Conservation (phyloP, 1,140 invertebrate genomes). For the Aphaenogaster rudis region DNA sequence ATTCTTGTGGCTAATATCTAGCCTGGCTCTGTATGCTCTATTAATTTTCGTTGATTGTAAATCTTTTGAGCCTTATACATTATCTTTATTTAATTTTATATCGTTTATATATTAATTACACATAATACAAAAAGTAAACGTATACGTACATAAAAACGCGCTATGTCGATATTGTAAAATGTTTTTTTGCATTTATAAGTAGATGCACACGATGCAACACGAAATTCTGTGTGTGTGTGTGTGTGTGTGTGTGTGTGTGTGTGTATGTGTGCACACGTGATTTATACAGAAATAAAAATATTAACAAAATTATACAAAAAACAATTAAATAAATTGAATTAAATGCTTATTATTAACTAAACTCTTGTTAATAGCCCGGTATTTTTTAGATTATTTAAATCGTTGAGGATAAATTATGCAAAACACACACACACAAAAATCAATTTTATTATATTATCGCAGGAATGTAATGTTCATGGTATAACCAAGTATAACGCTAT, state of each 20-base stretch:
- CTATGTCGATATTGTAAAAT: background rate
- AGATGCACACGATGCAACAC: background rate
- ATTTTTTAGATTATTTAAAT: slow-evolving; percentile 5
- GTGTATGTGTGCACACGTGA: no score
- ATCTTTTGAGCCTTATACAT: no score
- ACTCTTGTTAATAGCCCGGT: background rate
- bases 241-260: no score
- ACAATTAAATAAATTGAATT: background rate
- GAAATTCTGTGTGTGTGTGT: background rate
- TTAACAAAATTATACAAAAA: background rate
- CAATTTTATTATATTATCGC: background rate
- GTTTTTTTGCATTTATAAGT: slow-evolving; percentile 8
- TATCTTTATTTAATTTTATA: no score
- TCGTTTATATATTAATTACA: background rate
- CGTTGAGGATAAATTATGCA: background rate
- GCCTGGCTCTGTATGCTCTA: no score
- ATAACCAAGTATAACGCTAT: background rate
- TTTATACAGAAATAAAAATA: background rate
- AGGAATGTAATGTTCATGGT: background rate
- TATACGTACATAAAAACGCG: background rate
- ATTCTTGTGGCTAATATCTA: no score
- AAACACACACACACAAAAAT: background rate
- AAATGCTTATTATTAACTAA: background rate
- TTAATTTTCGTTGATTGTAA: no score
- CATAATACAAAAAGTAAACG: background rate